A percentile compares a stretch with the other conserved stretches of the same genome.
Evolutionary conservation across 2,888 invertebrate genomes (phyloP).

Genomic region (Onchidella celtica): DNA sequence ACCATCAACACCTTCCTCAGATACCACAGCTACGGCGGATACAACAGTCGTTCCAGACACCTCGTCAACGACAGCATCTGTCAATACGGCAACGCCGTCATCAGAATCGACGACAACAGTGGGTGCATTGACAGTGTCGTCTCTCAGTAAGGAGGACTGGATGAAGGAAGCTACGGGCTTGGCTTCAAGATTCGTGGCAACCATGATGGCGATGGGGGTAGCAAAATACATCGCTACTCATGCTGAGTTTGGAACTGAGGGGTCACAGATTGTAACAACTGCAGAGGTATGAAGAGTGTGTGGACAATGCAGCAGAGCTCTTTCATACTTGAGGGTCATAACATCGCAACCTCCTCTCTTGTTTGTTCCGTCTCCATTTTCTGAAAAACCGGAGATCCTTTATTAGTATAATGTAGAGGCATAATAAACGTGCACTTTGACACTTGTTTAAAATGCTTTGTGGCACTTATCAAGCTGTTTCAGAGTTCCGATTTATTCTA

Average conservation of each 20-base stretch:
- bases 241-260: neutral
- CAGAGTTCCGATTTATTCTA: too few relatives aligned
- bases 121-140: neutral
- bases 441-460: too few relatives aligned
- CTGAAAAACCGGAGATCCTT: too few relatives aligned
- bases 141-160: conserved; percentile 50
- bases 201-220: conserved; percentile 59
- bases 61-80: neutral
- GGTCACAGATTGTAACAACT: neutral
- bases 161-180: conserved; percentile 52
- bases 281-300: conserved; percentile 22
- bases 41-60: neutral
- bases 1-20: neutral
- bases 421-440: too few relatives aligned
- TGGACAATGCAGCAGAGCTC: too few relatives aligned
- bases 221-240: conserved; percentile 55
- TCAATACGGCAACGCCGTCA: neutral
- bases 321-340: too few relatives aligned
- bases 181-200: conserved; percentile 59
- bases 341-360: too few relatives aligned
- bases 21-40: too few relatives aligned
- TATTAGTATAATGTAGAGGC: too few relatives aligned
- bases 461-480: too few relatives aligned
- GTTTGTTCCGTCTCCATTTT: too few relatives aligned
- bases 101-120: neutral